phyloP scores from a whole-genome alignment of 2,888 invertebrate species.

The Tinea trinotella region DNA sequence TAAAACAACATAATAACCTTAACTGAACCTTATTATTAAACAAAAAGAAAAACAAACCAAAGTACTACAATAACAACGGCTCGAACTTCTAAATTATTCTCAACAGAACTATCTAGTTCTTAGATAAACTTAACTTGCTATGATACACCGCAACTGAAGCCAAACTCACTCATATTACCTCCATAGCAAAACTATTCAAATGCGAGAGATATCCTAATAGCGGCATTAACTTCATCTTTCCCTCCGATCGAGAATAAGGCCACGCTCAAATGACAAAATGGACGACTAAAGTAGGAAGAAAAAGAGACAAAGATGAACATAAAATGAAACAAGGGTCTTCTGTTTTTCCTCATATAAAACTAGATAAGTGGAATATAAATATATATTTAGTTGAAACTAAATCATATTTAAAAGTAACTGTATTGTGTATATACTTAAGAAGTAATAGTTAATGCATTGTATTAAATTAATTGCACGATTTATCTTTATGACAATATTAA shows the following conservation, averaged over 20 bases:
- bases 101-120: neutral
- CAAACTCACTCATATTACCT: neutral
- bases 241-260: conserved; percentile 41
- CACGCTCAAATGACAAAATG: conserved; percentile 11
- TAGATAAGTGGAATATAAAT: conserved; percentile 1
- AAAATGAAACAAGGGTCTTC: conserved; percentile 1
- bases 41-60: neutral
- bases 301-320: conserved; percentile 6
- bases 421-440: neutral
- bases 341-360: neutral
- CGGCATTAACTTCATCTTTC: conserved; percentile 49
- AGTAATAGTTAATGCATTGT: neutral
- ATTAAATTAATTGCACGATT: neutral
- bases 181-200: conserved; percentile 39
- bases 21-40: neutral
- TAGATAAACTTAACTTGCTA: neutral
- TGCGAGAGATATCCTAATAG: conserved; percentile 52
- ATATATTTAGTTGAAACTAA: neutral
- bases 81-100: neutral
- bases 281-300: neutral
- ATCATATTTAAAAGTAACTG: neutral
- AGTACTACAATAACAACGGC: neutral
- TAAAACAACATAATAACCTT: too few relatives aligned
- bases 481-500: conserved; percentile 4
- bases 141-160: conserved; percentile 10